Base-by-base conservation (phyloP, 2,888 invertebrate genomes). In the Rhimphoctona megacephalus region DNA sequence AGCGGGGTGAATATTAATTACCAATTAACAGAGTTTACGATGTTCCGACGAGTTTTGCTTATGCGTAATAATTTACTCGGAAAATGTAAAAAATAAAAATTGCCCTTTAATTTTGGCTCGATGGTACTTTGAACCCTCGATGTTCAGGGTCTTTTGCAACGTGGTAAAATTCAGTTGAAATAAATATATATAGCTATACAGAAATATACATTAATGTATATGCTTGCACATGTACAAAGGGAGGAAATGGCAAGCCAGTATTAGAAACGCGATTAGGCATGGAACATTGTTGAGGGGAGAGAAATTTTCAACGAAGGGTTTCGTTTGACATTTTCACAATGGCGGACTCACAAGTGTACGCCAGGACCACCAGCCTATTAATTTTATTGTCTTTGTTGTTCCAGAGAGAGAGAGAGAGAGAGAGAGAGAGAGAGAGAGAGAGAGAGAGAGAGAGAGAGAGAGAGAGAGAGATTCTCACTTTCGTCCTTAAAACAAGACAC, bases 361-460 rank as follows among this genome's bases (percentile, higher is more conserved):
- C 36, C 14, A 57, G 79, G 39, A 83, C 81, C 78, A 52, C 54
- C 64, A 73, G 82, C 77, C 90, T 91, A 92, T 92, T 92, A 92
- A 92, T 92, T 92, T 92, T 90, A 90, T 91, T 90, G 92, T 90
- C 91, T 91, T 89, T 88, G 91, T 87, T 69, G 87, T 76, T 82
- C 82, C 61, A 61, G 14, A 61, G 30, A 61, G 25, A 30, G 88
- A 81, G 82, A 86, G 86, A 81, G 14, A 61, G 30, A 82, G 33
- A 33, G 33, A 54, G 54, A 22, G 54, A 54, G 54, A 54, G 19
- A 22, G 88, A 81, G 82, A 87, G 86, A 54, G 5, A 54, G 54
- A 22, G 54, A 54, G 54, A 54, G 19, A 22, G 88, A 81, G 82
- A 87, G 86, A 82, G 33, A 33, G 33, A 54, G 54, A 22, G 54